A percentile compares a stretch with the other conserved stretches of the same genome.
Conservation (phyloP, 2,888 invertebrate genomes). For the Anodontia alba region DNA sequence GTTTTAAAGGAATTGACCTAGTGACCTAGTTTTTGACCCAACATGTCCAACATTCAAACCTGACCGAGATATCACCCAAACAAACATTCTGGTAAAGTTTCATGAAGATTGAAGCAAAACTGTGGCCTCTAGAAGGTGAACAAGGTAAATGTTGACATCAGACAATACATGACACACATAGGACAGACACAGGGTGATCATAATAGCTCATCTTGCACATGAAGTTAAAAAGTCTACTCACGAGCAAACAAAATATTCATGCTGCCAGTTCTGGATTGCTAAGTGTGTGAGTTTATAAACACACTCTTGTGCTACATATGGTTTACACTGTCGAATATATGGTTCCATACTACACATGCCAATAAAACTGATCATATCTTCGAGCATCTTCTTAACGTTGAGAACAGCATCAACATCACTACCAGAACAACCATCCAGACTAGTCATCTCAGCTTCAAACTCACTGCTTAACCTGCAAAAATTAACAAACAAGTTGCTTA, state of each 20-base stretch:
- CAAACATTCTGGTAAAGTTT: no score
- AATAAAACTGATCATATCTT: conserved; percentile 26
- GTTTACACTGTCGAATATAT: conserved; percentile 27
- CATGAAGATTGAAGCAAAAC: no score
- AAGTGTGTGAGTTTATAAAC: conserved; percentile 9
- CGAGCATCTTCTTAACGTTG: not conserved
- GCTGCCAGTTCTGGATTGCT: conserved; percentile 18
- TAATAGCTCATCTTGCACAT: no score
- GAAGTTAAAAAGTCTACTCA: conserved; percentile 41
- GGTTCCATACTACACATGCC: conserved; percentile 35
- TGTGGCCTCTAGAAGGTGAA: no score
- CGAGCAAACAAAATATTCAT: conserved; percentile 39
- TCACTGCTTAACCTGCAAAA: no score
- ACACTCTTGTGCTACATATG: conserved; percentile 33
- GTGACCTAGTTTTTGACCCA: no score
- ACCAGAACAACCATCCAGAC: conserved; percentile 23
- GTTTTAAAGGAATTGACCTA: no score
- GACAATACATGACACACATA: no score
- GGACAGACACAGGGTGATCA: no score
- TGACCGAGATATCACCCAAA: no score
- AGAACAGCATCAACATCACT: not conserved
- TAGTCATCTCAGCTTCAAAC: not conserved
- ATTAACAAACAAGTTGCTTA: not conserved
- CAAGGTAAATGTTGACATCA: no score
- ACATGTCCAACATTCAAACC: no score